These are phyloP conservation scores for Drosophila watanabei DNA, from an alignment of 1,140 invertebrate genomes.

Conservation along the genomic window DNA sequence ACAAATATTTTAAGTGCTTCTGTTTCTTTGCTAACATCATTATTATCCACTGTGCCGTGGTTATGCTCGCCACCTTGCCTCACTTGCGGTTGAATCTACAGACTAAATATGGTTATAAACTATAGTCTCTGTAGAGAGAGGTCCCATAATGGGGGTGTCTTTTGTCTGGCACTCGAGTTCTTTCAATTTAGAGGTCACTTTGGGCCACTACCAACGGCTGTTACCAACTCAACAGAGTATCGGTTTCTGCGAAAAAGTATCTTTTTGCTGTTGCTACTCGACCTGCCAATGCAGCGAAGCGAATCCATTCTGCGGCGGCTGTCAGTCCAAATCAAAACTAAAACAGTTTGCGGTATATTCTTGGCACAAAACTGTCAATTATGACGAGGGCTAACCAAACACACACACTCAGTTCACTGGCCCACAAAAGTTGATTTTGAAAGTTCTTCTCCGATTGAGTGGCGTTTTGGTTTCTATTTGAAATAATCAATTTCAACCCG, in stretches of 20 bases:
- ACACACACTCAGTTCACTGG: constrained; percentile 22
- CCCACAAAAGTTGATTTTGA: constrained; percentile 41
- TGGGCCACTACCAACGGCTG: constrained; percentile 22
- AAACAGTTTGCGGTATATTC: constrained; percentile 80
- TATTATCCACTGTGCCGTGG: constrained; percentile 52
- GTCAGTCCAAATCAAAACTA: constrained; percentile 65
- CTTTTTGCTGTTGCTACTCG: constrained; percentile 38
- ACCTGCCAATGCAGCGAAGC: constrained; percentile 71
- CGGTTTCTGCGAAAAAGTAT: constrained; percentile 37
- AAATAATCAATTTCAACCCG: not conserved
- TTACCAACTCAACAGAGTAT: constrained; percentile 32
- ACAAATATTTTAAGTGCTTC: constrained; percentile 44
- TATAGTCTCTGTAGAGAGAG: constrained; percentile 3
- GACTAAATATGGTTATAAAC: constrained; percentile 18
- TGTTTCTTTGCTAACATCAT: constrained; percentile 48
- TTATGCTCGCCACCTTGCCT: constrained; percentile 75
- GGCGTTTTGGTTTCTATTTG: constrained; percentile 10
- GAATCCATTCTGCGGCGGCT: constrained; percentile 57
- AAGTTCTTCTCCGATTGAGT: constrained; percentile 37
- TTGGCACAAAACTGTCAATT: constrained; percentile 82
- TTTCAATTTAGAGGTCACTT: constrained; percentile 73
- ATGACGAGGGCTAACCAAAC: constrained; percentile 57
- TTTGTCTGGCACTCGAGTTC: constrained; percentile 52
- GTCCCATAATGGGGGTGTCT: constrained; percentile 1
- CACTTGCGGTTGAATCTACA: constrained; percentile 38